These are phyloP conservation scores for Cephonodes hylas DNA, from an alignment of 2,888 invertebrate genomes.

Conservation along the genomic window DNA sequence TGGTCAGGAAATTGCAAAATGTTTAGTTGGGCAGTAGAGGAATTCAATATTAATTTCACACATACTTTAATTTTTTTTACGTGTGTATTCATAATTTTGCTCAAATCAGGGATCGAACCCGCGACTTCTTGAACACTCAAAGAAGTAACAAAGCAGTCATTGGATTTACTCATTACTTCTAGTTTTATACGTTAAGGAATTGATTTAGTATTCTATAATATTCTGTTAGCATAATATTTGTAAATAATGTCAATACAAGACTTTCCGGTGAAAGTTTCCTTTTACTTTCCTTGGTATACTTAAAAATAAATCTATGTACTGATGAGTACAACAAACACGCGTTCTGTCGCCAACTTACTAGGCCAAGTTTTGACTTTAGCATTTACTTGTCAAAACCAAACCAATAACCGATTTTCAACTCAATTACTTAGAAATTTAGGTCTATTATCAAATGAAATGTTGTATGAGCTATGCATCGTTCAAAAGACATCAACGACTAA, in stretches of 20 bases:
- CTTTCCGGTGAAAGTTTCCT: background rate
- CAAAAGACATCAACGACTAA: slow-evolving; percentile 38
- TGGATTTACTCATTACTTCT: too few relatives aligned
- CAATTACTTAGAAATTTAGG: background rate
- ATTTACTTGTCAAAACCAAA: background rate
- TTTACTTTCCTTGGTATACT: slow-evolving; percentile 11
- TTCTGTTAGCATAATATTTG: too few relatives aligned
- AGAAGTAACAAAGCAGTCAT: too few relatives aligned
- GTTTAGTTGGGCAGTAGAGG: too few relatives aligned
- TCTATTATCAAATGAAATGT: background rate
- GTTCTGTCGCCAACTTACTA: slow-evolving; percentile 16
- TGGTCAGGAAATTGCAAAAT: too few relatives aligned
- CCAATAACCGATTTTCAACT: background rate
- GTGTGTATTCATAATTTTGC: too few relatives aligned
- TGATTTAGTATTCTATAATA: too few relatives aligned
- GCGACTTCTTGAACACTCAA: too few relatives aligned
- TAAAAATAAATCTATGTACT: background rate
- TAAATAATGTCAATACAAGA: background rate
- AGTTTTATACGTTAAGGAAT: too few relatives aligned
- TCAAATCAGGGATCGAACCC: too few relatives aligned
- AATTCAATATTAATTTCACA: too few relatives aligned
- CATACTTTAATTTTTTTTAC: too few relatives aligned
- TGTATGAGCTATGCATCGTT: slow-evolving; percentile 14
- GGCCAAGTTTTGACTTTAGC: slow-evolving; percentile 14
- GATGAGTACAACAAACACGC: slow-evolving; percentile 8